Evolutionary conservation across 2,888 invertebrate genomes (phyloP).

Genomic region (Callyntrura sp.): DNA sequence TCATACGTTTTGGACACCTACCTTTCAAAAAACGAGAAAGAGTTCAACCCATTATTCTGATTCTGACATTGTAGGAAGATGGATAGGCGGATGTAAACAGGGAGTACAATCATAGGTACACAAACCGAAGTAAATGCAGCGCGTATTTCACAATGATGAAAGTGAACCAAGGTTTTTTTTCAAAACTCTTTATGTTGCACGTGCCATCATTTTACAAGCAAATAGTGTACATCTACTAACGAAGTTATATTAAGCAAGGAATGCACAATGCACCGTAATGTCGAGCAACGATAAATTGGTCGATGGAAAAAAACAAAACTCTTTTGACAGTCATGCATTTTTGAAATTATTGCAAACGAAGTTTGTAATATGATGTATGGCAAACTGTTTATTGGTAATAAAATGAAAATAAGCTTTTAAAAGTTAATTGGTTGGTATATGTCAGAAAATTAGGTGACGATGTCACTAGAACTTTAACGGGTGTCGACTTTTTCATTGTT

Average conservation of each 20-base stretch:
- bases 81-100: constrained; percentile 29
- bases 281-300: constrained; percentile 6
- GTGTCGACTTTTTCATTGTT: constrained; percentile 20
- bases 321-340: constrained; percentile 12
- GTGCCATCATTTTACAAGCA: constrained; percentile 49
- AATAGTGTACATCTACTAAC: no score
- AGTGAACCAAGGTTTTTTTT: constrained; percentile 40
- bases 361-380: no score
- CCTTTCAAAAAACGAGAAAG: constrained; percentile 74
- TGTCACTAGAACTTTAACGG: constrained; percentile 55
- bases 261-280: no score
- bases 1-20: constrained; percentile 75
- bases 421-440: background rate
- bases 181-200: constrained; percentile 62
- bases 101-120: constrained; percentile 1
- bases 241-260: background rate
- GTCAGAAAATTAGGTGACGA: constrained; percentile 41
- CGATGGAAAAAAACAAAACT: no score
- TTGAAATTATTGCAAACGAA: background rate
- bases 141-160: constrained; percentile 16
- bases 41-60: constrained; percentile 69
- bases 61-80: constrained; percentile 36
- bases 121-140: background rate
- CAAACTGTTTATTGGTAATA: constrained; percentile 12
- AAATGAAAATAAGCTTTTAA: constrained; percentile 40